Evolutionary conservation across 92 coral and sea anemone species (phyloP).

Genomic region (Umimayanthus chanpuru): DNA sequence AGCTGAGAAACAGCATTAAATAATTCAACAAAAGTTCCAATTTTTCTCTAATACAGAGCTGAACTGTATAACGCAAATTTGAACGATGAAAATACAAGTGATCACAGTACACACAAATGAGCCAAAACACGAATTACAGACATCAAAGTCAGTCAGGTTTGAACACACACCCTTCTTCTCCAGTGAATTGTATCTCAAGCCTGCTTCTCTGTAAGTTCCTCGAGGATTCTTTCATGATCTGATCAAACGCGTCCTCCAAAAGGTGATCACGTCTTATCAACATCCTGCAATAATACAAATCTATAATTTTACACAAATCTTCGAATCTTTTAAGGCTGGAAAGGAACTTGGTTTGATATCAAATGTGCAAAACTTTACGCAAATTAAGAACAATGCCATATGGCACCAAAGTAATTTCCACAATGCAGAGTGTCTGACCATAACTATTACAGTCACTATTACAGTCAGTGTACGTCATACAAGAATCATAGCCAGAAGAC

Average conservation of each 20-base stretch:
- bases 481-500: too few relatives aligned
- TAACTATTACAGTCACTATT: too few relatives aligned
- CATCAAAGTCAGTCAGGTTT: neutral
- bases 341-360: neutral
- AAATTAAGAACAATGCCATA: neutral
- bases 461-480: too few relatives aligned
- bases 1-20: too few relatives aligned
- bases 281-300: slow-evolving; percentile 58
- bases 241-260: slow-evolving; percentile 97
- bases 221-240: slow-evolving; percentile 96
- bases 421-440: too few relatives aligned
- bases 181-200: slow-evolving; percentile 91
- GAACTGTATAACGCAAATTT: neutral
- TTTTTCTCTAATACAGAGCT: neutral
- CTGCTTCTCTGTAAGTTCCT: slow-evolving; percentile 86
- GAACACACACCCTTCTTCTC: slow-evolving; percentile 91
- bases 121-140: neutral
- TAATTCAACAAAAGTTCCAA: neutral
- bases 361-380: neutral
- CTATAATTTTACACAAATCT: neutral
- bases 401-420: neutral
- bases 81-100: neutral
- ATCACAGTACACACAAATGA: neutral
- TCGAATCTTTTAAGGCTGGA: neutral
- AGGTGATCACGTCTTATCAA: slow-evolving; percentile 89